phyloP scores from a whole-genome alignment of 2,797 vertebrate genomes.

The Cyclura pinguis region DNA sequence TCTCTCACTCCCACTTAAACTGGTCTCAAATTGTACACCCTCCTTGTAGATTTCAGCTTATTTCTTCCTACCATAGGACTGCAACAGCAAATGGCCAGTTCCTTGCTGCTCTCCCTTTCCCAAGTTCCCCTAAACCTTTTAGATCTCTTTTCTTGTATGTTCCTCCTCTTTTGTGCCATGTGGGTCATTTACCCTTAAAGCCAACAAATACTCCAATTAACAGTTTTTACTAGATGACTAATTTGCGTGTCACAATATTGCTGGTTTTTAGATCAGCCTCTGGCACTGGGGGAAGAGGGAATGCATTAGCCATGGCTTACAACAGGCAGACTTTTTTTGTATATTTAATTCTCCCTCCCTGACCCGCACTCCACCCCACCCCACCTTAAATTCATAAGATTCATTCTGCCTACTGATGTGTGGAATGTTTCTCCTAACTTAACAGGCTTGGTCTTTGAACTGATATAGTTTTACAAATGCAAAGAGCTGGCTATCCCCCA shows the following conservation, averaged over 20 bases:
- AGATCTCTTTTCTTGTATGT: conserved; percentile 5
- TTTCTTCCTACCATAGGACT: neutral
- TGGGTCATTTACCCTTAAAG: conserved; percentile 32
- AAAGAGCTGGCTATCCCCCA: no score
- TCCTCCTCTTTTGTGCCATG: conserved; percentile 9
- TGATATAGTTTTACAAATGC: neutral
- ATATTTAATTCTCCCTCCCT: neutral
- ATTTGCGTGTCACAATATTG: conserved; percentile 20
- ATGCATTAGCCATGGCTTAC: neutral
- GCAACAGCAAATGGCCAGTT: neutral
- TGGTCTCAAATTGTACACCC: neutral
- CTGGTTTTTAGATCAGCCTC: neutral
- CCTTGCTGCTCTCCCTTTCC: conserved; percentile 11
- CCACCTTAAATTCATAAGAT: neutral
- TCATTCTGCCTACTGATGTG: neutral
- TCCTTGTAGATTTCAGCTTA: neutral
- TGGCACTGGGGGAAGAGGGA: neutral
- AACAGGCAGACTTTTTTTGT: neutral
- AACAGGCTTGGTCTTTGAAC: neutral
- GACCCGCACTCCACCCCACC: neutral
- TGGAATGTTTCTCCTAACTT: neutral
- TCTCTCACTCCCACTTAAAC: neutral
- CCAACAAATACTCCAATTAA: conserved; percentile 28
- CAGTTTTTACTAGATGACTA: conserved; percentile 29
- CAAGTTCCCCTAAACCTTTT: conserved; percentile 9